These are phyloP conservation scores for Danionella cerebrum DNA, from an alignment of 2,113 vertebrate species.

Conservation along the genomic window DNA sequence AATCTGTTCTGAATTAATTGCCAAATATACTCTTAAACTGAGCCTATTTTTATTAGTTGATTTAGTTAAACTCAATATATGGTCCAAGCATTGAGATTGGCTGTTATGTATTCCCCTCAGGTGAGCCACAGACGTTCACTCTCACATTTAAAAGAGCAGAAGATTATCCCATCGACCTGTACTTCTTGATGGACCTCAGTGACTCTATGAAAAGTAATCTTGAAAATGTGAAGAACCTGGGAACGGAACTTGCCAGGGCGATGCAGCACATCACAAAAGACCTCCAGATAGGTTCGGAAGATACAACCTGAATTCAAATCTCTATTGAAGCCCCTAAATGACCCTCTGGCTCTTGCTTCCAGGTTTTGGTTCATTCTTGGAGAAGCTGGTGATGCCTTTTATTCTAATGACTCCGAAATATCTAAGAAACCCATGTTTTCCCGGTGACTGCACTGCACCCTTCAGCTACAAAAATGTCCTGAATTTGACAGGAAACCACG, in stretches of 20 bases:
- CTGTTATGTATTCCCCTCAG: too few species aligned
- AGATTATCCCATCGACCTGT: conserved; percentile 94
- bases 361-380: conserved; percentile 97
- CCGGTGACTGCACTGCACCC: conserved; percentile 86
- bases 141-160: conserved; percentile 92
- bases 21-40: too few species aligned
- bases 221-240: conserved; percentile 92
- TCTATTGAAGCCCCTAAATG: not conserved
- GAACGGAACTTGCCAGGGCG: conserved; percentile 80
- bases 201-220: conserved; percentile 94
- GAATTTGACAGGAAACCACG: conserved; percentile 74
- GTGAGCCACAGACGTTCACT: conserved; percentile 82
- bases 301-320: not conserved
- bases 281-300: conserved; percentile 81
- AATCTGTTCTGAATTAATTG: too few species aligned
- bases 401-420: conserved; percentile 89
- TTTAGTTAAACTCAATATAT: too few species aligned
- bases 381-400: conserved; percentile 97
- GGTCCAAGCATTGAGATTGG: too few species aligned
- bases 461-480: conserved; percentile 98
- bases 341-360: not conserved
- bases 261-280: conserved; percentile 90
- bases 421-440: conserved; percentile 83
- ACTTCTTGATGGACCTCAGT: conserved; percentile 95
- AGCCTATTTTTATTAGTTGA: too few species aligned